Evolutionary conservation across 1,140 invertebrate species (phyloP), one percentile per base, ranked within the genome.

Genomic region (Scaptomyza hsui): DNA sequence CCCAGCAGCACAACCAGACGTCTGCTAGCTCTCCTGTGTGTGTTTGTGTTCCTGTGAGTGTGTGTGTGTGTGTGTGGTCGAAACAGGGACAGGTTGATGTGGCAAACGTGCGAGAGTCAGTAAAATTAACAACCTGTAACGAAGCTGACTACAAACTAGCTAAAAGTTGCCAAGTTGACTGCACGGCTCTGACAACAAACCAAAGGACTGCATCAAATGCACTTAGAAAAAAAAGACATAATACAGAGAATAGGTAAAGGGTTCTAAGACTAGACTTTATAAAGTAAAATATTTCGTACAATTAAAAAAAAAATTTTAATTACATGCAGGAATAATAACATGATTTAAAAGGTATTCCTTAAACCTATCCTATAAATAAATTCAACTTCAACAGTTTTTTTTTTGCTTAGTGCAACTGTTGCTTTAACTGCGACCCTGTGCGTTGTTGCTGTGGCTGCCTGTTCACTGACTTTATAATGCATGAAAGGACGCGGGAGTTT

Each of bases 81-180:
- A 37, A 4, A 16, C 12, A 9, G 45, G 39, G 41, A 49, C 64
- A 21, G 48, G 45, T 59, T 29, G 63, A 47, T 57, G 51, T 56
- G 44, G 42, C 51, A 18, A 24, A 51, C 24, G 29, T 55, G 41
- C 24, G 15, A 52, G 15, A 52, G 57, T 6, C 15, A 42, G 42
- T 63, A 39, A 65, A 57, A 47, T 29, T 52, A 65, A 65, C 55
- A 48, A 29, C 53, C 29, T 60, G 41, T 9, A 32, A 4, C 29
- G 21, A 53, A 37, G 29, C 63, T 35, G 56, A 45, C 63, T 61
- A 61, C 49, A 68, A 68, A 68, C 63, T 68, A 61, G 49, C 56
- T 53, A 32, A 60, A 61, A 72, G 39, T 59, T 72, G 55, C 55
- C 45, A 48, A 61, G 59, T 15, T 41, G 59, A 6, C 19, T 15